phyloP scores from a whole-genome alignment of 2,113 vertebrate species.

The Cebidichthys violaceus region DNA sequence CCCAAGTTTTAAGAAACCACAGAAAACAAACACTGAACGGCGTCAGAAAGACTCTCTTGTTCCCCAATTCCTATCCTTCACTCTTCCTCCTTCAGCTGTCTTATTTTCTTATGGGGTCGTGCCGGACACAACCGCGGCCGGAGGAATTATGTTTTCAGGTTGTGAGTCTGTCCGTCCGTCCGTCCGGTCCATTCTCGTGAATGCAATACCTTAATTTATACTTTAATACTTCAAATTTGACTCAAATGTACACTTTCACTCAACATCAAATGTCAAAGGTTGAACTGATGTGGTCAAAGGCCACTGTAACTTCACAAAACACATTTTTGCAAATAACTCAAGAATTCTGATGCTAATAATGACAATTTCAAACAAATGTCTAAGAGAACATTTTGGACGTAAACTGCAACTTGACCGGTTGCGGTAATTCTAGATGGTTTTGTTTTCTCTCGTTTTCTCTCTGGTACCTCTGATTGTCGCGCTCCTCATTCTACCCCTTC shows the following conservation, averaged over 20 bases:
- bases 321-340: too few species aligned
- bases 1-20: conserved; percentile 44
- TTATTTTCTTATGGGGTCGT: neutral
- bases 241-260: too few species aligned
- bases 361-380: neutral
- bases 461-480: conserved; percentile 11
- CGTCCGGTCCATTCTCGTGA: too few species aligned
- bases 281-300: too few species aligned
- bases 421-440: neutral
- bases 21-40: conserved; percentile 39
- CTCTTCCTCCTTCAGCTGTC: conserved; percentile 6
- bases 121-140: too few species aligned
- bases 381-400: neutral
- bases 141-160: neutral
- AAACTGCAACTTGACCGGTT: neutral
- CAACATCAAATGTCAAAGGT: neutral
- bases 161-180: neutral
- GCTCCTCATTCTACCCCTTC: neutral
- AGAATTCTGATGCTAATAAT: neutral
- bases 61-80: neutral
- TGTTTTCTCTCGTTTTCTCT: neutral
- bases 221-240: too few species aligned
- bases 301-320: too few species aligned
- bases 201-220: too few species aligned
- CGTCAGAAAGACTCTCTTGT: neutral